These are phyloP conservation scores for Bombus breviceps DNA, from an alignment of 1,140 invertebrate species.

Conservation along the genomic window DNA sequence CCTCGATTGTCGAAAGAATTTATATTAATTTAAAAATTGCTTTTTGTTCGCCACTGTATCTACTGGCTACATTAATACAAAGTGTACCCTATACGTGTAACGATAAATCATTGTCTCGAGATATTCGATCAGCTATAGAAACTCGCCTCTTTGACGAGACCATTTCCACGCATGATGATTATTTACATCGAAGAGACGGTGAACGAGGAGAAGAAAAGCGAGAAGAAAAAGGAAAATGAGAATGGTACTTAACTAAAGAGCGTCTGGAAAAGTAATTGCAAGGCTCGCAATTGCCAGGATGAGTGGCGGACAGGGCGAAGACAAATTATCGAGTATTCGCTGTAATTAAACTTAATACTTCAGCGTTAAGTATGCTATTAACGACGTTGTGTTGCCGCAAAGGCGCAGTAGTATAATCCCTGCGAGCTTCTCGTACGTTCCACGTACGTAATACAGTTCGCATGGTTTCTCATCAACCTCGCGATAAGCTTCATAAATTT, in stretches of 20 bases:
- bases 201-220: no score
- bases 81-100: neutral
- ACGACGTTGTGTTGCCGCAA: conserved; percentile 5
- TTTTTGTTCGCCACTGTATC: no score
- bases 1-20: no score
- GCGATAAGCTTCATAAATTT: conserved; percentile 4
- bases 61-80: no score
- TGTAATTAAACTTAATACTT: conserved; percentile 34
- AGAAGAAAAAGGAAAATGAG: neutral
- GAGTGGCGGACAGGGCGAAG: neutral
- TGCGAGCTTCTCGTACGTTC: neutral
- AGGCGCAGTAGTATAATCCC: neutral
- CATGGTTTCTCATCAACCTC: neutral
- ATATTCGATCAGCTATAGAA: neutral
- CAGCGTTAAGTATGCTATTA: conserved; percentile 31
- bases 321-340: conserved; percentile 34
- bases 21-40: no score
- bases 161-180: neutral
- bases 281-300: neutral
- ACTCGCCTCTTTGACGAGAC: neutral
- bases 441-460: neutral
- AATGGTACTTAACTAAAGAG: neutral
- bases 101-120: neutral
- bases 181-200: neutral
- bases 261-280: conserved; percentile 27